Base-by-base conservation (phyloP, 2,797 vertebrate genomes). In the Harpagifer antarcticus region DNA sequence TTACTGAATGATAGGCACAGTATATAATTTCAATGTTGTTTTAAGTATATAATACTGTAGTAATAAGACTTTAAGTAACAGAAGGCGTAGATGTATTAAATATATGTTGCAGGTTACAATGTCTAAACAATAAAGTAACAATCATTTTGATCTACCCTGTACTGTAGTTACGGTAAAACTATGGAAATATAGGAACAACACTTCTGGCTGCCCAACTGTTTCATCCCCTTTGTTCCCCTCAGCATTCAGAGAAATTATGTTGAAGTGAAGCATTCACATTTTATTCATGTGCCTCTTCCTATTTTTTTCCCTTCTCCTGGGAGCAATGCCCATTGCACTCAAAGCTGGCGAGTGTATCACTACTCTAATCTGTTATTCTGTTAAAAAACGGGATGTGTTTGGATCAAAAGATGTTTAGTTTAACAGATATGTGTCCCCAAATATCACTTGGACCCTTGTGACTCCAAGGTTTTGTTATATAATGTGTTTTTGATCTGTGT, bases 361-460 rank as follows among this genome's bases (percentile, higher is more conserved):
- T 62, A 42, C 43, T 59, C 61, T 59, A 79, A 87, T 84, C 50
- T 80, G 37, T 77, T 83, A 68, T 79, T 74, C 44, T 67, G 45
- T 44, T 8, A 54, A 53, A 56, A 71, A 71, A 72, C 74, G 60
- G 47, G 43, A 61, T 66, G 45, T 55, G 75, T 78, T 82, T 85
- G 66, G 68, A 55, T 83, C n/a, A 64, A 69, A 78, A 71, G 33
- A 65, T 79, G 72, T 77, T 84, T 73, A 82, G 76, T 85, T 86
- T 65, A 79, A 72, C 48, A 79, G 68, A 83, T 13, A 60, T 72
- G 64, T 72, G 68, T 67, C 53, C 74, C 60, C 60, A 73, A 87
- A 76, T 78, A 82, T 69, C 67, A 81, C 47, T 60, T 68, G 48
- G 76, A 70, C 62, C 55, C 65, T 44, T 71, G 71, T 68, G 75